Evolutionary conservation across 2,113 vertebrate species (phyloP).

Genomic region (Ammodytes marinus): DNA sequence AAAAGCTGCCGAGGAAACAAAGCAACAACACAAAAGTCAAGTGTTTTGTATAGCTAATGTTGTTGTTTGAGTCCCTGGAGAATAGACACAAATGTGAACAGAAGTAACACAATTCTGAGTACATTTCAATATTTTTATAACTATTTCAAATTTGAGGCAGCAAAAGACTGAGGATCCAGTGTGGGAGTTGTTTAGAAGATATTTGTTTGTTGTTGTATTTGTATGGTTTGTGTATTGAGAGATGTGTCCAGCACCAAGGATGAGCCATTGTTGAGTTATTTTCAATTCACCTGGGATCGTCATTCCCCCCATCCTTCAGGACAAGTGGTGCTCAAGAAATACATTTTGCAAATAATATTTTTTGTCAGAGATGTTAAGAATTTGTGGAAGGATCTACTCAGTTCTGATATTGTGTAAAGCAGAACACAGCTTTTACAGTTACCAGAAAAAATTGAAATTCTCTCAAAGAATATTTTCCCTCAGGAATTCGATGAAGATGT

Average conservation of each 20-base stretch:
- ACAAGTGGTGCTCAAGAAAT: conserved; percentile 16
- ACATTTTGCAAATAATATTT: conserved; percentile 17
- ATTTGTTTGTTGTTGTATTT: conserved; percentile 36
- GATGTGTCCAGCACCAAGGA: conserved; percentile 45
- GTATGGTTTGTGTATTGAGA: conserved; percentile 51
- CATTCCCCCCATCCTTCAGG: conserved; percentile 22
- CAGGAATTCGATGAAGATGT: neutral
- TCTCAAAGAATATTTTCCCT: neutral
- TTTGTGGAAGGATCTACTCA: conserved; percentile 10
- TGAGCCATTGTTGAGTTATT: conserved; percentile 37
- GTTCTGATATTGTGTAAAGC: conserved; percentile 18
- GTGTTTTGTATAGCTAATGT: conserved; percentile 48
- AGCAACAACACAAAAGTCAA: conserved; percentile 19
- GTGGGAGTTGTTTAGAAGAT: conserved; percentile 52
- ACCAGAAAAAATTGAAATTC: neutral
- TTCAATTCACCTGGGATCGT: conserved; percentile 35
- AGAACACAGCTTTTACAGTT: conserved; percentile 12
- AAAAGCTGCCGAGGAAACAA: conserved; percentile 34
- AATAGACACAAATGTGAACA: conserved; percentile 23
- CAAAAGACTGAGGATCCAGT: conserved; percentile 12
- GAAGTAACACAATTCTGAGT: conserved; percentile 10
- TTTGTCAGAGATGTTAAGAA: conserved; percentile 18
- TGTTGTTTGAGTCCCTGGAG: conserved; percentile 6
- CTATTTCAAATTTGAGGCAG: conserved; percentile 24
- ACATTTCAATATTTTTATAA: conserved; percentile 41